These are phyloP conservation scores for Patella vulgata DNA, from an alignment of 1,140 invertebrate genomes.

Conservation along the genomic window DNA sequence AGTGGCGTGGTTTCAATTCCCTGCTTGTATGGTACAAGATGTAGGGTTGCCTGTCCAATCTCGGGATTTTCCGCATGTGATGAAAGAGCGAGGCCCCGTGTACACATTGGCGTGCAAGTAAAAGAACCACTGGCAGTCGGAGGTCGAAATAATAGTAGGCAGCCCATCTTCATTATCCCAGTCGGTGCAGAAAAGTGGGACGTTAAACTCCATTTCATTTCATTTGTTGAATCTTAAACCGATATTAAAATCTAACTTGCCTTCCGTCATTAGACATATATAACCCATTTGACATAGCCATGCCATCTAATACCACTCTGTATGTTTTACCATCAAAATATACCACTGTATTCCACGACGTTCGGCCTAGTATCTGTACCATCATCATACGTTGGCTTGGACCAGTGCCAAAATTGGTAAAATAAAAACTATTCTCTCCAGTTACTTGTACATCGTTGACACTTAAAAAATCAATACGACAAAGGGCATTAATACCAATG, in stretches of 20 bases:
- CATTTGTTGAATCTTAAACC: not conserved
- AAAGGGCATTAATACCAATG: not conserved
- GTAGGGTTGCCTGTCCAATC: too few relatives aligned
- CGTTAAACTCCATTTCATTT: too few relatives aligned
- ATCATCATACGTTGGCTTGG: not conserved
- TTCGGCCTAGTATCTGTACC: slow-evolving; percentile 22
- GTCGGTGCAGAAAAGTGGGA: too few relatives aligned
- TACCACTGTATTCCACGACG: slow-evolving; percentile 32
- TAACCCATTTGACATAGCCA: slow-evolving; percentile 44
- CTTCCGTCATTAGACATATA: slow-evolving; percentile 35
- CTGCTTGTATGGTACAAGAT: too few relatives aligned
- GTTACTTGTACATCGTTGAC: slow-evolving; percentile 45
- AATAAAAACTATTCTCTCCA: slow-evolving; percentile 48
- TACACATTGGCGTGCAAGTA: too few relatives aligned
- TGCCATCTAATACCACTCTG: slow-evolving; percentile 26
- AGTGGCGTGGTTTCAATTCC: too few relatives aligned
- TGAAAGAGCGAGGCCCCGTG: too few relatives aligned
- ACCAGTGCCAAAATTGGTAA: slow-evolving; percentile 37
- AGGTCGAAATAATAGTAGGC: too few relatives aligned
- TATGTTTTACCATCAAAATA: slow-evolving; percentile 37
- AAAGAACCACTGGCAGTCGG: too few relatives aligned
- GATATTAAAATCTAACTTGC: too few relatives aligned
- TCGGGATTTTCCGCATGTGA: too few relatives aligned
- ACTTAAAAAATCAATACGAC: slow-evolving; percentile 22
- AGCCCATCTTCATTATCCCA: too few relatives aligned